Evolutionary conservation across 2,888 invertebrate species (phyloP).

Genomic region (Brenthis ino): DNA sequence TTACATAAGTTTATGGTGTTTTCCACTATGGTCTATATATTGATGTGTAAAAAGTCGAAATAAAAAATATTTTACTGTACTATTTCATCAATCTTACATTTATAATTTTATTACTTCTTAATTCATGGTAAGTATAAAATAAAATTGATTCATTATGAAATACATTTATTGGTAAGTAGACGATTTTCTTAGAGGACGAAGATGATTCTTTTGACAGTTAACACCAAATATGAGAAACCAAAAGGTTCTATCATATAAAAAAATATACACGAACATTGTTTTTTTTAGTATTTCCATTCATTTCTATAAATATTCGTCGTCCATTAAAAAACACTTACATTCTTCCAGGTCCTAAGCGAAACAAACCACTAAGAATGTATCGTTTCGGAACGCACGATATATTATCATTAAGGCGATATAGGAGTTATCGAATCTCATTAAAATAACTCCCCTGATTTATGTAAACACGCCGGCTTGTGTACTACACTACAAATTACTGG

Average conservation of each 20-base stretch:
- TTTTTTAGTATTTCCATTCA: not conserved
- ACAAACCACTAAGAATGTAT: slow-evolving; percentile 32
- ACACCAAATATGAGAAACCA: too few relatives aligned
- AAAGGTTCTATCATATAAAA: too few relatives aligned
- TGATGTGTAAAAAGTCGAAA: not conserved
- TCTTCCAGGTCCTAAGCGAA: slow-evolving; percentile 31
- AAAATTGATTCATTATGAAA: too few relatives aligned
- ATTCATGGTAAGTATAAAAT: too few relatives aligned
- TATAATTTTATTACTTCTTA: not conserved
- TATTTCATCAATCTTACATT: not conserved
- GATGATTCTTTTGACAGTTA: too few relatives aligned
- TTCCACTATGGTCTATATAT: slow-evolving; percentile 26
- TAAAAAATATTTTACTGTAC: not conserved
- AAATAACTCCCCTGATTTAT: slow-evolving; percentile 48
- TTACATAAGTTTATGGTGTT: slow-evolving; percentile 31
- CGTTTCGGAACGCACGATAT: slow-evolving; percentile 43
- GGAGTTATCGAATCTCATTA: slow-evolving; percentile 47
- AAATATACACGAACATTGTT: too few relatives aligned
- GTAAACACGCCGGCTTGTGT: slow-evolving; percentile 39
- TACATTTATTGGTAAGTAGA: too few relatives aligned
- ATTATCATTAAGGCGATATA: slow-evolving; percentile 49
- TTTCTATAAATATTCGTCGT: not conserved
- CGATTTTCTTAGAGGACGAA: too few relatives aligned
- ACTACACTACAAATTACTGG: slow-evolving; percentile 45
- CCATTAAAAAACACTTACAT: not conserved